Evolutionary conservation across 2,888 invertebrate species (phyloP).

Genomic region (Oxyscelio sp.): DNA sequence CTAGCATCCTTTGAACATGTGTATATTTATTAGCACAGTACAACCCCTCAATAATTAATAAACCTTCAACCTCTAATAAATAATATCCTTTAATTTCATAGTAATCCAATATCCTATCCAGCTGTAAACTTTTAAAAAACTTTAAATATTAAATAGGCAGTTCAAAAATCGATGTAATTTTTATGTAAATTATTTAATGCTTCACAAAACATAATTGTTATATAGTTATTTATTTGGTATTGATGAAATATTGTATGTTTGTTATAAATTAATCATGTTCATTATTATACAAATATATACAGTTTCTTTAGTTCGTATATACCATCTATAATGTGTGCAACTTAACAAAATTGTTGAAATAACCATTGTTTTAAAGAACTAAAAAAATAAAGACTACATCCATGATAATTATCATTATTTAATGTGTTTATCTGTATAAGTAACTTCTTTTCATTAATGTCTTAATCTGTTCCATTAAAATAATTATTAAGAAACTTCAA

Average conservation of each 20-base stretch:
- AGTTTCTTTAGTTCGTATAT: background rate
- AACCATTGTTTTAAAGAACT: background rate
- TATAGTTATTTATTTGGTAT: conserved; percentile 2
- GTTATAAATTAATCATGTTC: background rate
- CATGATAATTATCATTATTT: background rate
- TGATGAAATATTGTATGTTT: background rate
- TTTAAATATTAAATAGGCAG: conserved; percentile 5
- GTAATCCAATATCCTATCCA: conserved; percentile 34
- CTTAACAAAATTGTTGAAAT: background rate
- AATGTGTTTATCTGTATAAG: background rate
- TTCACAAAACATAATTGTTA: conserved; percentile 16
- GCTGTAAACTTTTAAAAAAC: background rate
- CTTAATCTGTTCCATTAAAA: no score
- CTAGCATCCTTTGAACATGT: conserved; percentile 75
- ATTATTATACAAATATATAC: background rate
- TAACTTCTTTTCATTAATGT: no score
- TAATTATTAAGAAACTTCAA: no score
- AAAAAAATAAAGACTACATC: no score
- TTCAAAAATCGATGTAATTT: background rate
- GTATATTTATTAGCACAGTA: conserved; percentile 66
- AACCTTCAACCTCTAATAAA: conserved; percentile 23
- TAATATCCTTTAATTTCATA: conserved; percentile 35
- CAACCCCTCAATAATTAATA: conserved; percentile 59
- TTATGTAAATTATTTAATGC: conserved; percentile 15
- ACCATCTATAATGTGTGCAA: background rate